Percentiles rank a stretch among this genome's conserved stretches.
phyloP scores from a whole-genome alignment of 2,113 vertebrate genomes.

The Phylloscopus trochilus region DNA sequence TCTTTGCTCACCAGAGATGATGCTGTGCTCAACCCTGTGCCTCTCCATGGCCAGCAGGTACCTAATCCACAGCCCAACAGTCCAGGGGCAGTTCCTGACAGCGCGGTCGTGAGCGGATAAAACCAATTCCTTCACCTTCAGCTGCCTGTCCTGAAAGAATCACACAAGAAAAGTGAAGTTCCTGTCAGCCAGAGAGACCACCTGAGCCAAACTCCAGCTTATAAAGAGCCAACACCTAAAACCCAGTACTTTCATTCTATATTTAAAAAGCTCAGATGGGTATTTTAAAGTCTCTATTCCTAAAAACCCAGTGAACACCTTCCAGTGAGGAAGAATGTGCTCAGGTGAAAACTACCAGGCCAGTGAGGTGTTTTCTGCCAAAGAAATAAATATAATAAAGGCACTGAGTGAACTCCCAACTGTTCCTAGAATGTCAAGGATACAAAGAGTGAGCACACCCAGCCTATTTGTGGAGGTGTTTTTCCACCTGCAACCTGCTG shows the following conservation, averaged over 20 bases:
- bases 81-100: conserved; percentile 96
- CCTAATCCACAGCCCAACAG: conserved; percentile 90
- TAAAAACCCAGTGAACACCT: background rate
- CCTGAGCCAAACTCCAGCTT: accelerated
- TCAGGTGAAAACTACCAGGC: background rate
- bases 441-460: background rate
- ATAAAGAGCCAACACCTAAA: background rate
- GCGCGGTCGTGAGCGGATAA: conserved; percentile 89
- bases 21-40: conserved; percentile 82
- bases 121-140: conserved; percentile 92
- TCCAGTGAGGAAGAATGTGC: background rate
- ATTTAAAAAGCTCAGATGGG: background rate
- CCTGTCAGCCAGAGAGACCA: background rate
- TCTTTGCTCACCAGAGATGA: conserved; percentile 77
- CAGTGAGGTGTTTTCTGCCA: background rate
- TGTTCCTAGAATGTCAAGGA: background rate
- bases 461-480: background rate
- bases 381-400: background rate
- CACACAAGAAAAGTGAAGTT: background rate
- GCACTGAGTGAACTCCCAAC: background rate
- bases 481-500: background rate
- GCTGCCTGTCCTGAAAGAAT: conserved; percentile 83
- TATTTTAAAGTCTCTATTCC: background rate
- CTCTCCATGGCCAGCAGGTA: conserved; percentile 92
- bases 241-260: background rate